These are phyloP conservation scores for Nasua narica DNA, from an alignment of 2,797 vertebrate genomes.

Conservation along the genomic window DNA sequence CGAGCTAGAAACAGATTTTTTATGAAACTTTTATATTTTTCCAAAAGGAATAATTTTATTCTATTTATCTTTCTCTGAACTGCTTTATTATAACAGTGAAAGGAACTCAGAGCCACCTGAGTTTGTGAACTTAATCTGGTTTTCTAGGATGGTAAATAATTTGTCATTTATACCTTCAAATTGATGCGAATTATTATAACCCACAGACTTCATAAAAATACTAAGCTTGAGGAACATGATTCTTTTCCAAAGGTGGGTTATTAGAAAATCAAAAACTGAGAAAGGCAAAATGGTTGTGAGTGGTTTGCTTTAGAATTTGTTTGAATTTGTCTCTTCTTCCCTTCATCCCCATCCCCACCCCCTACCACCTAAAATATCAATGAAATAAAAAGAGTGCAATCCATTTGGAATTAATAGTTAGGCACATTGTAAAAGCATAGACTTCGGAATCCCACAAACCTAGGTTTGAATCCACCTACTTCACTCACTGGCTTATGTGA, in stretches of 20 bases:
- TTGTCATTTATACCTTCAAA: slow-evolving; percentile 29
- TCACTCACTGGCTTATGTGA: background rate
- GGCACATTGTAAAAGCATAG: background rate
- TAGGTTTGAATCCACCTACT: background rate
- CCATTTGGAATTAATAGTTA: background rate
- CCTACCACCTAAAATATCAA: background rate
- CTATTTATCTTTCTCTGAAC: slow-evolving; percentile 77
- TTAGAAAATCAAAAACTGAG: background rate
- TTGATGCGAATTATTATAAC: slow-evolving; percentile 46
- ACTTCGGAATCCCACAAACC: no score
- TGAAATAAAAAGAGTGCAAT: background rate
- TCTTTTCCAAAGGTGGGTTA: background rate
- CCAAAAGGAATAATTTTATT: slow-evolving; percentile 76
- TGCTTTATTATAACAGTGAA: slow-evolving; percentile 48
- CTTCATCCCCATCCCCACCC: background rate
- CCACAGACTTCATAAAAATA: background rate
- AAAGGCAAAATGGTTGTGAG: background rate
- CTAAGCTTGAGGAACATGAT: background rate
- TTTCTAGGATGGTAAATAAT: slow-evolving; percentile 38
- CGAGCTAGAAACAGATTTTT: slow-evolving; percentile 89
- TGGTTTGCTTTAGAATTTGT: background rate
- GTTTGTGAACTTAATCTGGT: slow-evolving; percentile 43
- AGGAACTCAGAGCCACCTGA: slow-evolving; percentile 40
- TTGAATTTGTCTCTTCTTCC: background rate
- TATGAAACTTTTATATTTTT: slow-evolving; percentile 80